Conservation (phyloP, 2,888 invertebrate species). For the Ischnura elegans region DNA sequence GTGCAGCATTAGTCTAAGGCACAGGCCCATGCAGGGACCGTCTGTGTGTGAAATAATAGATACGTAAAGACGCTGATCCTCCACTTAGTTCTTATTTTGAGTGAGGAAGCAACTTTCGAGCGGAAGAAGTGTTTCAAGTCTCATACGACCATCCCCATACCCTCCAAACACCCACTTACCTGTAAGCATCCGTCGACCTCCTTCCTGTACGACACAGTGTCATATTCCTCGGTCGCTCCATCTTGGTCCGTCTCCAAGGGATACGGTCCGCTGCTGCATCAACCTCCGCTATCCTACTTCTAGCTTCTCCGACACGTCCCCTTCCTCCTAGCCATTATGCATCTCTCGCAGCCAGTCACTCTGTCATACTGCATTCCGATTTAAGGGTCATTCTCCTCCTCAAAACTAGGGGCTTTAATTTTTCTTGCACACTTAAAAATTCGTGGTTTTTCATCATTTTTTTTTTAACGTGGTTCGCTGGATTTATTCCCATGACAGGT, state of each 20-base stretch:
- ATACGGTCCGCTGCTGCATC: not conserved
- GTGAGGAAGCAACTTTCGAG: no score
- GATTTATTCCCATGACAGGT: no score
- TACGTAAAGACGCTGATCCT: no score
- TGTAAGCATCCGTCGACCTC: not conserved
- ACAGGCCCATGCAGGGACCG: no score
- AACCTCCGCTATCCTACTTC: not conserved
- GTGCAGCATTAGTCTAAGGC: no score
- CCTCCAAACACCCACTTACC: not conserved
- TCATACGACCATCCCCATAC: not conserved
- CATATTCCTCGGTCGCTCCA: constrained; percentile 48
- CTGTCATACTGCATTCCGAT: not conserved
- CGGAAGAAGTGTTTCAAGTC: not conserved
- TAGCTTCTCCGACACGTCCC: not conserved
- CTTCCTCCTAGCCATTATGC: not conserved
- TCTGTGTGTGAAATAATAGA: no score
- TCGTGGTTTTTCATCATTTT: no score
- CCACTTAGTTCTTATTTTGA: no score
- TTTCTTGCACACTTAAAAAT: no score
- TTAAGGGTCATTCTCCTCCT: not conserved
- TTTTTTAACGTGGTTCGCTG: no score
- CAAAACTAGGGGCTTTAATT: not conserved
- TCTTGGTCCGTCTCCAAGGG: constrained; percentile 51
- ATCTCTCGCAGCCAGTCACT: not conserved
- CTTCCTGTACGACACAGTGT: not conserved